Conservation (phyloP, 2,888 invertebrate species). For the Melinopterus prodromus region DNA sequence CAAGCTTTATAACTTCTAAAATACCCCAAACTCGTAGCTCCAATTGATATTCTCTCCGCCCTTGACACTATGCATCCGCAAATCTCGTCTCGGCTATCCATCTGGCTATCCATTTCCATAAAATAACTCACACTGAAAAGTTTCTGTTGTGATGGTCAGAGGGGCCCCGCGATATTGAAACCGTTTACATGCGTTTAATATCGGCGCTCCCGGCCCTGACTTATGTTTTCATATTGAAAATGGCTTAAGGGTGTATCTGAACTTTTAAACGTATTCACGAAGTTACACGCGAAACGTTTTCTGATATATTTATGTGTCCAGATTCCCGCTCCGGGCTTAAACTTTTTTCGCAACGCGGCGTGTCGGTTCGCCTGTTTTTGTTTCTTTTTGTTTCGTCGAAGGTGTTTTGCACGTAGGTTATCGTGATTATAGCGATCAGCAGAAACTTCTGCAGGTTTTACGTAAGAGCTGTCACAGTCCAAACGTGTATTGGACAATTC, state of each 20-base stretch:
- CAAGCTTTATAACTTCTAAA: background rate
- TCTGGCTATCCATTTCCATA: constrained; percentile 32
- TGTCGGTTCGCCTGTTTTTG: background rate
- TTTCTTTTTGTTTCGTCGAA: background rate
- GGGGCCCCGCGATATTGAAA: background rate
- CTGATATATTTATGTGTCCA: constrained; percentile 40
- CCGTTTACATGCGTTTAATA: constrained; percentile 42
- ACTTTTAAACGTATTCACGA: constrained; percentile 39
- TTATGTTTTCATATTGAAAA: constrained; percentile 43
- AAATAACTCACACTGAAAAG: constrained; percentile 31
- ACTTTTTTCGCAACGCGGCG: background rate
- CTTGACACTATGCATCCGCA: background rate
- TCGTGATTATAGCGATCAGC: too few relatives aligned
- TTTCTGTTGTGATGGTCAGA: constrained; percentile 32
- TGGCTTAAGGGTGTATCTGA: constrained; percentile 41
- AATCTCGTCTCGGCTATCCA: background rate
- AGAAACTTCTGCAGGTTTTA: too few relatives aligned
- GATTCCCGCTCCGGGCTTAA: constrained; percentile 16
- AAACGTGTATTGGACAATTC: too few relatives aligned
- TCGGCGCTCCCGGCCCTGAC: constrained; percentile 41
- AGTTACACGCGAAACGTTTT: constrained; percentile 38
- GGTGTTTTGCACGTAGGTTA: background rate
- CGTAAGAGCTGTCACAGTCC: too few relatives aligned
- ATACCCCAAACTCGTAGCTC: background rate
- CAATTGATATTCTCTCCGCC: background rate